Evolutionary conservation across 2,888 invertebrate genomes (phyloP).

Genomic region (Camponotus fellah): DNA sequence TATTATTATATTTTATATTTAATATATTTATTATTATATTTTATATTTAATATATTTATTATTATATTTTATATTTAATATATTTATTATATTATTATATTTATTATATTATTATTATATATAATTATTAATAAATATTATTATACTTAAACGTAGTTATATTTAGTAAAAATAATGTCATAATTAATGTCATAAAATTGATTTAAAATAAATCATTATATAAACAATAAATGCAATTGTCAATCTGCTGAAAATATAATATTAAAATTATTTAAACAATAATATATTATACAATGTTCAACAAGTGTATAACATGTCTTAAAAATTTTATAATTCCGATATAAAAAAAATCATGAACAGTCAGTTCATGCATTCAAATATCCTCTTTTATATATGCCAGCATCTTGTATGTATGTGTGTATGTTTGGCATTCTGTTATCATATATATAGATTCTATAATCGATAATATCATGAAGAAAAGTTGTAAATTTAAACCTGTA

Average conservation of each 20-base stretch:
- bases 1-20: no score
- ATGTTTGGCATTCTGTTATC: conserved; percentile 14
- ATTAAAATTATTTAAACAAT: not conserved
- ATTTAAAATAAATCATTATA: not conserved
- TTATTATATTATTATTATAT: no score
- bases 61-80: no score
- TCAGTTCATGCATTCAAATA: not conserved
- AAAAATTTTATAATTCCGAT: not conserved
- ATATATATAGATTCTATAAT: conserved; percentile 29
- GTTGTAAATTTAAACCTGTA: not conserved
- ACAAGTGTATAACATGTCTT: not conserved
- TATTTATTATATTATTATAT: no score
- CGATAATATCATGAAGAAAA: conserved; percentile 12
- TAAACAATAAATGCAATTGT: not conserved
- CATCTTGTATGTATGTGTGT: not conserved
- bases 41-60: no score
- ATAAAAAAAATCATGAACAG: not conserved
- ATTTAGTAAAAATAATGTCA: not conserved
- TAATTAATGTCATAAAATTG: not conserved
- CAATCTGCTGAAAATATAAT: not conserved
- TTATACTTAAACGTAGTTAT: not conserved
- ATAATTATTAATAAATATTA: no score
- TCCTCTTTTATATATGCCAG: not conserved
- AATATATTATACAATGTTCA: not conserved
- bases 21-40: no score